Conservation (phyloP, 2,113 vertebrate species). For the Chaenogobius annularis region DNA sequence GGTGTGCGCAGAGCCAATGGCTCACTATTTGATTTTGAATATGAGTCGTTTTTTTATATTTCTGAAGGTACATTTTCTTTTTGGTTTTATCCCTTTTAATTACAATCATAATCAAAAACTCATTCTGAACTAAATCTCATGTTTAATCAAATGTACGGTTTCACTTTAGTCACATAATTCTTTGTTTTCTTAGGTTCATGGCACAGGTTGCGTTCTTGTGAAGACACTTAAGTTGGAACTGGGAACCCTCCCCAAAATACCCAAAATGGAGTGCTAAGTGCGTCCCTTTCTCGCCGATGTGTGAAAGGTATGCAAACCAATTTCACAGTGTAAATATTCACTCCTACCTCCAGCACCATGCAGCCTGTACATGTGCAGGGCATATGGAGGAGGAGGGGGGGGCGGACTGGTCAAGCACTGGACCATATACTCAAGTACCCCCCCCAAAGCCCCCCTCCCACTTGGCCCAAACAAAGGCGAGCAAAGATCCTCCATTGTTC, state of each 20-base stretch:
- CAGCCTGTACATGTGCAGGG: conserved; percentile 34
- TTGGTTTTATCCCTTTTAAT: not conserved
- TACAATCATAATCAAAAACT: too few relatives aligned
- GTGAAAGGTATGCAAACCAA: conserved; percentile 41
- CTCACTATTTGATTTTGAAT: too few relatives aligned
- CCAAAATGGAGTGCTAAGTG: not conserved
- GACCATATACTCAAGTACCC: not conserved
- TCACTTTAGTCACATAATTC: not conserved
- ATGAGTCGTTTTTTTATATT: too few relatives aligned
- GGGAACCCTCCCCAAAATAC: not conserved
- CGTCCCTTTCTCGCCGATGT: conserved; percentile 22
- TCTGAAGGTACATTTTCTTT: not conserved
- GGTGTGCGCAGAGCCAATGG: too few relatives aligned
- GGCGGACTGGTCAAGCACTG: conserved; percentile 16
- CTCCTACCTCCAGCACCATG: conserved; percentile 22
- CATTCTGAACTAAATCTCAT: too few relatives aligned
- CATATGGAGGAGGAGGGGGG: conserved; percentile 42
- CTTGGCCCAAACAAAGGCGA: not conserved
- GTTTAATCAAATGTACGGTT: too few relatives aligned
- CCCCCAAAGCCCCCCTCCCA: not conserved
- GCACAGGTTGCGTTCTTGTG: not conserved
- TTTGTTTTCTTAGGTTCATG: not conserved
- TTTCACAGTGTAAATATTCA: conserved; percentile 53
- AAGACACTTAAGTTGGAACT: not conserved
- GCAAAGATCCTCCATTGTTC: not conserved